A percentile compares a stretch with the other conserved stretches of the same genome.
phyloP scores from a whole-genome alignment of 2,113 vertebrate species.

The Garra rufa region DNA sequence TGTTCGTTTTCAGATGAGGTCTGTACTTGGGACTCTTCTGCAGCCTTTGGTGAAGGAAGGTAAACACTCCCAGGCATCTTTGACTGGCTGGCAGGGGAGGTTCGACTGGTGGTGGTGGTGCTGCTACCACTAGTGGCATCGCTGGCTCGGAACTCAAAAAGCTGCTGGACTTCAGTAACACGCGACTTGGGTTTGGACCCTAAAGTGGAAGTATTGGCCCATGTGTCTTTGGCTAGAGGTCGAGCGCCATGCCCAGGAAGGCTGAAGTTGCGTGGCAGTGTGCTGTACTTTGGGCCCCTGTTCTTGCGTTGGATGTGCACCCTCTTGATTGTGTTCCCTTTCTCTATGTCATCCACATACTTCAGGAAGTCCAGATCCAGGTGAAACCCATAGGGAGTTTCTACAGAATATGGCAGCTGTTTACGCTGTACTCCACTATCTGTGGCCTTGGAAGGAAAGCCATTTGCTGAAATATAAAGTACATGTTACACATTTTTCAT shows the following conservation, averaged over 20 bases:
- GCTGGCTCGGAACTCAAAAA: slow-evolving; percentile 66
- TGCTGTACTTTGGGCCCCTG: slow-evolving; percentile 94
- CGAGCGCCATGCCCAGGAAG: slow-evolving; percentile 83
- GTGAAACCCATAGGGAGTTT: slow-evolving; percentile 97
- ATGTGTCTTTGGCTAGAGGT: slow-evolving; percentile 76
- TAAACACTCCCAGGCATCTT: slow-evolving; percentile 59
- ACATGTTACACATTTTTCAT: slow-evolving; percentile 28
- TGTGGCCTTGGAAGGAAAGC: slow-evolving; percentile 74
- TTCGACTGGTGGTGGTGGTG: slow-evolving; percentile 17
- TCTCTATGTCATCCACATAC: slow-evolving; percentile 98
- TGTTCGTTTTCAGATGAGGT: slow-evolving; percentile 65
- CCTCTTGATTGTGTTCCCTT: slow-evolving; percentile 94
- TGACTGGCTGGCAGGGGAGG: slow-evolving; percentile 31
- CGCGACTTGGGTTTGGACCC: slow-evolving; percentile 80
- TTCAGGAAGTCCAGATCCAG: slow-evolving; percentile 97
- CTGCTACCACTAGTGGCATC: slow-evolving; percentile 59
- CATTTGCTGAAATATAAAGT: slow-evolving; percentile 77
- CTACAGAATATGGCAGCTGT: slow-evolving; percentile 92
- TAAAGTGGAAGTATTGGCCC: slow-evolving; percentile 80
- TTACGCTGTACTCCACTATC: slow-evolving; percentile 82
- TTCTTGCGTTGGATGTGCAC: slow-evolving; percentile 89
- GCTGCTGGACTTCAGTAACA: slow-evolving; percentile 79
- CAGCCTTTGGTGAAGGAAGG: slow-evolving; percentile 67
- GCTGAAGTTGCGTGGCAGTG: slow-evolving; percentile 95
- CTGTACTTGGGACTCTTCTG: slow-evolving; percentile 69